Evolutionary conservation across 2,888 invertebrate species (phyloP).

Genomic region (Fragum sueziense): DNA sequence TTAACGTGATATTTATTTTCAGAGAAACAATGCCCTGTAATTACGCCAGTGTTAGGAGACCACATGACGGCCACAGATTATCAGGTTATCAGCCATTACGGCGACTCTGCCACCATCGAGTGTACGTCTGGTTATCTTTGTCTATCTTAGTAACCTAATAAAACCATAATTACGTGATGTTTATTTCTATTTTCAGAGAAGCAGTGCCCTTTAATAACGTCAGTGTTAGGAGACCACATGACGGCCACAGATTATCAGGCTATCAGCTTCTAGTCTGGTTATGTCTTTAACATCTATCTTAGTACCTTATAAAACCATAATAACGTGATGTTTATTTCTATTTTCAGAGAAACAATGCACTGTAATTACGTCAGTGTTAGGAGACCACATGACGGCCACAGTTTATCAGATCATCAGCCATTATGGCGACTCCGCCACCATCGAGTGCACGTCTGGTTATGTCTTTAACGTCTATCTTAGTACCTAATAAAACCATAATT

Average conservation of each 20-base stretch:
- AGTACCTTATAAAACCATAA: no score
- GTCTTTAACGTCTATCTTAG: slow-evolving; percentile 5
- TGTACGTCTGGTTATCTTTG: slow-evolving; percentile 31
- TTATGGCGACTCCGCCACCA: slow-evolving; percentile 31
- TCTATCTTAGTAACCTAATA: not conserved
- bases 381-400: not conserved
- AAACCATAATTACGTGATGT: no score
- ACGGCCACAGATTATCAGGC: not conserved
- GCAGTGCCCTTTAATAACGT: not conserved
- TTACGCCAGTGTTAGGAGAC: not conserved
- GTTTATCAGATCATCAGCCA: not conserved
- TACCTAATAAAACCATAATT: no score
- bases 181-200: slow-evolving; percentile 19
- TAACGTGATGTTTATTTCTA: no score
- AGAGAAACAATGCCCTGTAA: not conserved
- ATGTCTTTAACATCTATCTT: slow-evolving; percentile 5
- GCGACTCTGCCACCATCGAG: slow-evolving; percentile 25
- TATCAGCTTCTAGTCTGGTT: slow-evolving; percentile 2
- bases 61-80: slow-evolving; percentile 5
- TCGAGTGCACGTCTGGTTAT: slow-evolving; percentile 34
- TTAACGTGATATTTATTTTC: no score
- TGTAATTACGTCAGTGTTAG: not conserved
- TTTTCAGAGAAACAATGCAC: slow-evolving; percentile 10
- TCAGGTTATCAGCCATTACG: slow-evolving; percentile 21
- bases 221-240: not conserved